These are phyloP conservation scores for Sylvilagus bachmani DNA, from an alignment of 2,113 vertebrate genomes.

Conservation along the genomic window DNA sequence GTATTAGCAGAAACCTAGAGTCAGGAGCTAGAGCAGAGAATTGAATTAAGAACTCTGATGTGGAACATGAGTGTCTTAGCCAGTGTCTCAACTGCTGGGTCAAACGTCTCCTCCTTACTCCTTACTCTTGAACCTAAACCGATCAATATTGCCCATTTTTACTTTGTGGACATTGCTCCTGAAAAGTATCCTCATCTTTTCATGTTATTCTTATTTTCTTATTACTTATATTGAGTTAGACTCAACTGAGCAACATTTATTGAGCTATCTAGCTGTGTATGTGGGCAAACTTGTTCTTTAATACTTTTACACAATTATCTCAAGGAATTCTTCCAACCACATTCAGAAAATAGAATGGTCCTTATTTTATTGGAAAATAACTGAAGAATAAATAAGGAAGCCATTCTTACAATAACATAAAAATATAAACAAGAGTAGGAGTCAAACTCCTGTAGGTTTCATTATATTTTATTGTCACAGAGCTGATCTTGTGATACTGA, in stretches of 20 bases:
- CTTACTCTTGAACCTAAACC: background rate
- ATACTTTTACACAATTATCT: background rate
- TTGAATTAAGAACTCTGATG: too few relatives aligned
- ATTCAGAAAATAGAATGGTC: background rate
- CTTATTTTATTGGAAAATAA: background rate
- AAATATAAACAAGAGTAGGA: slow-evolving; percentile 15
- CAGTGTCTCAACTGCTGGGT: too few relatives aligned
- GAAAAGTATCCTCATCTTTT: background rate
- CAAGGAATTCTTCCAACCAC: background rate
- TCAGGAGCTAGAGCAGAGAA: too few relatives aligned
- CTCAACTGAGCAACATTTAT: background rate
- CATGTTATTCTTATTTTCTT: background rate
- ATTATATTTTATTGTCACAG: background rate
- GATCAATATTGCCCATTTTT: background rate
- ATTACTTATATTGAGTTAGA: background rate
- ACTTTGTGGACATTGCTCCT: background rate
- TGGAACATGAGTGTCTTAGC: too few relatives aligned
- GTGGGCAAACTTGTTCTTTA: background rate
- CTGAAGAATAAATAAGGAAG: background rate
- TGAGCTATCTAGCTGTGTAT: background rate
- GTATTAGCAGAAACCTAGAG: too few relatives aligned
- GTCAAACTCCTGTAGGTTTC: background rate
- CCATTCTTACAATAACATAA: background rate
- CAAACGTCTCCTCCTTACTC: too few relatives aligned
- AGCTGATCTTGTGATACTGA: background rate